A percentile compares a stretch with the other conserved stretches of the same genome.
Evolutionary conservation across 2,888 invertebrate genomes (phyloP).

Genomic region (Dolichopus griseipennis): DNA sequence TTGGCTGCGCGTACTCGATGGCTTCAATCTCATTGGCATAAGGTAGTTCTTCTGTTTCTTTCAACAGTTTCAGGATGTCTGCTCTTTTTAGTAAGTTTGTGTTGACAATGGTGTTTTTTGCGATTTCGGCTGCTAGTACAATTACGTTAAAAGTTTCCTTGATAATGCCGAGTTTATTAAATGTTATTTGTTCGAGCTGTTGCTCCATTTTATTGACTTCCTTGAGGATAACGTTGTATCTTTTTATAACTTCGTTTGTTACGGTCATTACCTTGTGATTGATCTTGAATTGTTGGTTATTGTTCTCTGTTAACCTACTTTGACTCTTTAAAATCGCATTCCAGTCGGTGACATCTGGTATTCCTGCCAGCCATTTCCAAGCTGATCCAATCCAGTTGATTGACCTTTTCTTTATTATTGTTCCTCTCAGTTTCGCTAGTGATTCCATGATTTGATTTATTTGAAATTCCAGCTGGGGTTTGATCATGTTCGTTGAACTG

Average conservation of each 20-base stretch:
- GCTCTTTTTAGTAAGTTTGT: too few species aligned
- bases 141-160: neutral
- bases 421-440: constrained; percentile 11
- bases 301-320: constrained; percentile 11
- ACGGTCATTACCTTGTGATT: neutral
- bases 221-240: too few species aligned
- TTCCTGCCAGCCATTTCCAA: constrained; percentile 11
- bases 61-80: too few species aligned
- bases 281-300: constrained; percentile 15
- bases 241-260: neutral
- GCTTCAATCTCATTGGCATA: too few species aligned
- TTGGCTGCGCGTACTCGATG: too few species aligned
- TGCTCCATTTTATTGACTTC: too few species aligned
- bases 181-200: too few species aligned
- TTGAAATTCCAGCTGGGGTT: neutral
- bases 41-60: too few species aligned
- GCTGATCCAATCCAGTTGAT: constrained; percentile 16
- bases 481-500: neutral
- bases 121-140: too few species aligned
- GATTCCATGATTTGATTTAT: neutral
- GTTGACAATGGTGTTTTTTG: too few species aligned
- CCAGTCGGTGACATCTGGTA: constrained; percentile 14
- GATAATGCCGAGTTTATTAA: too few species aligned
- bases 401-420: constrained; percentile 8
- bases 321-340: constrained; percentile 11